Conservation (phyloP, 2,113 vertebrate species). For the Pomatostomus ruficeps region DNA sequence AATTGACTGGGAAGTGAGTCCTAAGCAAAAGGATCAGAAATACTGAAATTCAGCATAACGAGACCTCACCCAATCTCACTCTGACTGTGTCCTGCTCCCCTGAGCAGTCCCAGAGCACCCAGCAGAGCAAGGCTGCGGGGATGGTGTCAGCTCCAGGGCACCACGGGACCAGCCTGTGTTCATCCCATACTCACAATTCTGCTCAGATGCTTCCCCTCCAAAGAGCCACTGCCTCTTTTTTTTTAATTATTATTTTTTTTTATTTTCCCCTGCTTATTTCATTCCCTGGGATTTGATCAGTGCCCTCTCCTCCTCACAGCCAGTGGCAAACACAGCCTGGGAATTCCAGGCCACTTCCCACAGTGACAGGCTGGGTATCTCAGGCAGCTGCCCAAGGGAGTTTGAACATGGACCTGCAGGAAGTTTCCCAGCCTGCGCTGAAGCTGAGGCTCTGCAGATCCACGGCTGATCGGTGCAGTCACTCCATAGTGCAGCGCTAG, state of each 20-base stretch:
- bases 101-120: background rate
- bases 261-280: background rate
- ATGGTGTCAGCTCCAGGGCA: background rate
- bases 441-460: background rate
- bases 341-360: background rate
- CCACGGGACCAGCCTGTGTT: background rate
- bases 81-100: background rate
- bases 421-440: background rate
- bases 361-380: background rate
- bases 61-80: background rate
- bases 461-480: background rate
- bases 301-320: background rate
- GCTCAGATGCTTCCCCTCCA: background rate
- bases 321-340: background rate
- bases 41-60: background rate
- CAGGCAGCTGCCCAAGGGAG: background rate
- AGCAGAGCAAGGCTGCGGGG: background rate
- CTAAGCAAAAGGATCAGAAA: background rate
- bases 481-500: background rate
- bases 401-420: background rate
- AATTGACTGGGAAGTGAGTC: background rate
- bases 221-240: background rate
- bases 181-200: background rate
- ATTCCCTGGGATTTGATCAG: background rate
- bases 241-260: too few species aligned